Conservation (phyloP, 2,888 invertebrate genomes). For the Odontothrips loti region DNA sequence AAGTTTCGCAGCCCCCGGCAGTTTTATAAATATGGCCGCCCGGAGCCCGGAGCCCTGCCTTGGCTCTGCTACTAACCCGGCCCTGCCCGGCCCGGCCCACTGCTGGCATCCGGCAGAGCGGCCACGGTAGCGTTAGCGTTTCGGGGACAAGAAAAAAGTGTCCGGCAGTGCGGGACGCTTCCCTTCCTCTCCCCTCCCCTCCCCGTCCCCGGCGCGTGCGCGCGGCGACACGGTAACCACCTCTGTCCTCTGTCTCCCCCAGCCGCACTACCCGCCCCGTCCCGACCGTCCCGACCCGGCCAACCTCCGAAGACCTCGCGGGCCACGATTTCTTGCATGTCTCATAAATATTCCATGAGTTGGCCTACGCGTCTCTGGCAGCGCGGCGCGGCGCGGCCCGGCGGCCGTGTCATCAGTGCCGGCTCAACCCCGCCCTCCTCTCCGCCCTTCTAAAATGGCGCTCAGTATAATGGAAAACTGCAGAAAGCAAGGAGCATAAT, state of each 20-base stretch:
- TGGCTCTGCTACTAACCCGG: no score
- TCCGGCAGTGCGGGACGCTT: background rate
- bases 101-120: no score
- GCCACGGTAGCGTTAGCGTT: no score
- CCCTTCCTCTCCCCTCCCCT: background rate
- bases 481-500: no score
- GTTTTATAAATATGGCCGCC: background rate
- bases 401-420: background rate
- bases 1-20: background rate
- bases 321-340: slow-evolving; percentile 17
- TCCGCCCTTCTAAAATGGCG: background rate
- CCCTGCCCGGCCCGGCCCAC: no score
- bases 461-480: background rate
- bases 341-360: slow-evolving; percentile 18
- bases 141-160: background rate
- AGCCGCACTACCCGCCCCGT: background rate
- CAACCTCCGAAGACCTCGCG: background rate
- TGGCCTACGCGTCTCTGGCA: background rate
- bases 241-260: background rate
- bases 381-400: background rate
- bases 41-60: background rate
- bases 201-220: background rate
- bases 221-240: no score
- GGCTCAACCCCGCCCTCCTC: background rate
- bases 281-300: background rate